Conservation (phyloP, 2,113 vertebrate genomes). For the Pogona vitticeps region DNA sequence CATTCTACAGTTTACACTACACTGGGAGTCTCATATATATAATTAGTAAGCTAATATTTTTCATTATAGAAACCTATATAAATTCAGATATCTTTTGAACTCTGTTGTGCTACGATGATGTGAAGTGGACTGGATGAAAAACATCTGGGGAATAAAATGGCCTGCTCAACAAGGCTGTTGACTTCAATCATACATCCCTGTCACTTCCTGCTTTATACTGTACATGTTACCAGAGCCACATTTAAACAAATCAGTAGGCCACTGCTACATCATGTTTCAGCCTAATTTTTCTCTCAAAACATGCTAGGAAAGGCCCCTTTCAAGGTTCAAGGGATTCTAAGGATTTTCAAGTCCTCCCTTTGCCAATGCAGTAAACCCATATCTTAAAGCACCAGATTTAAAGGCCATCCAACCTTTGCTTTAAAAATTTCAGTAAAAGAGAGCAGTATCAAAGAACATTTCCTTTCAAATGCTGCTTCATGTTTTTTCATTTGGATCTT, state of each 20-base stretch:
- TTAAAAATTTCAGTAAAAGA: too few relatives aligned
- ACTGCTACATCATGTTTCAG: too few relatives aligned
- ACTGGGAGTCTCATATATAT: too few relatives aligned
- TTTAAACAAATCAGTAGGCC: neutral
- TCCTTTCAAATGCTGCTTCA: neutral
- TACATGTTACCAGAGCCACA: neutral
- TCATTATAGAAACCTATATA: neutral
- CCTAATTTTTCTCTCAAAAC: too few relatives aligned
- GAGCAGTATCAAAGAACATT: neutral
- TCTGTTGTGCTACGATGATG: neutral
- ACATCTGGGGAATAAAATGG: neutral
- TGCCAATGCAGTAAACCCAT: too few relatives aligned
- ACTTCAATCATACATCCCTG: neutral
- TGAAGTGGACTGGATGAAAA: neutral
- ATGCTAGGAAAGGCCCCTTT: too few relatives aligned
- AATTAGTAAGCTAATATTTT: neutral
- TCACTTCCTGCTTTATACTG: neutral
- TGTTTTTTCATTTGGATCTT: neutral
- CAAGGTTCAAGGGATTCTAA: too few relatives aligned
- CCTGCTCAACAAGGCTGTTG: too few relatives aligned
- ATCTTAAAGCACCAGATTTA: too few relatives aligned
- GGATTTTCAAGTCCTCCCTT: too few relatives aligned
- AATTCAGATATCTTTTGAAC: neutral
- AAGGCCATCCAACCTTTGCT: too few relatives aligned
- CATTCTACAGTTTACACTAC: too few relatives aligned